Evolutionary conservation across 2,797 vertebrate species (phyloP).

Genomic region (Spinus pinus): DNA sequence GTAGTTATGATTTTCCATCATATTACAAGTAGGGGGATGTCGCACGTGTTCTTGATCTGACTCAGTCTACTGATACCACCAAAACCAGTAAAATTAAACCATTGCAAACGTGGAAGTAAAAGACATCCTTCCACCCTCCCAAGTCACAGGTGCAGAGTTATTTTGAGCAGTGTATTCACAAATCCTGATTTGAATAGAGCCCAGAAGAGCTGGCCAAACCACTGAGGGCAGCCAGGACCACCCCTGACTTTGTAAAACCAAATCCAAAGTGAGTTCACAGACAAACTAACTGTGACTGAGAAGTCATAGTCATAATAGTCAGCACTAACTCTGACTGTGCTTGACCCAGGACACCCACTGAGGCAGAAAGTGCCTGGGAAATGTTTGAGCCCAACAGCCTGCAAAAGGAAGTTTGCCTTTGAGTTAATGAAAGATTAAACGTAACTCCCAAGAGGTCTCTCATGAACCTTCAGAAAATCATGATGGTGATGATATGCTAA

Average conservation of each 20-base stretch:
- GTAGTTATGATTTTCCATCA: neutral
- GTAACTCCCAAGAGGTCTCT: neutral
- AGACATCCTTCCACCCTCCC: neutral
- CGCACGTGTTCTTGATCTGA: neutral
- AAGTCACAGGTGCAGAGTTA: slow-evolving; percentile 11
- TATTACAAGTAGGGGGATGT: neutral
- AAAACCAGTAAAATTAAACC: neutral
- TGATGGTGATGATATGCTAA: neutral
- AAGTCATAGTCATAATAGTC: neutral
- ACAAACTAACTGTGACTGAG: neutral
- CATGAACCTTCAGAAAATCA: neutral
- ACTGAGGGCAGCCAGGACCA: neutral
- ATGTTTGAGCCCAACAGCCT: neutral
- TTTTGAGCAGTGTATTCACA: neutral
- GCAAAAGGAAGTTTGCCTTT: neutral
- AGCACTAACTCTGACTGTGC: neutral
- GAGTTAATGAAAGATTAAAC: neutral
- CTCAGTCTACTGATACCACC: neutral
- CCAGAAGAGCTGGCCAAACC: neutral
- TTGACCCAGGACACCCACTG: neutral
- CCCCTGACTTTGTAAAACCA: neutral
- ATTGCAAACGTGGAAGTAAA: neutral
- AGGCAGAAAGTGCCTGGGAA: neutral
- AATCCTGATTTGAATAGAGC: slow-evolving; percentile 15
- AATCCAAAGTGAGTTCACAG: neutral